These are phyloP conservation scores for Anoplolepis gracilipes DNA, from an alignment of 1,140 invertebrate species.

Conservation along the genomic window DNA sequence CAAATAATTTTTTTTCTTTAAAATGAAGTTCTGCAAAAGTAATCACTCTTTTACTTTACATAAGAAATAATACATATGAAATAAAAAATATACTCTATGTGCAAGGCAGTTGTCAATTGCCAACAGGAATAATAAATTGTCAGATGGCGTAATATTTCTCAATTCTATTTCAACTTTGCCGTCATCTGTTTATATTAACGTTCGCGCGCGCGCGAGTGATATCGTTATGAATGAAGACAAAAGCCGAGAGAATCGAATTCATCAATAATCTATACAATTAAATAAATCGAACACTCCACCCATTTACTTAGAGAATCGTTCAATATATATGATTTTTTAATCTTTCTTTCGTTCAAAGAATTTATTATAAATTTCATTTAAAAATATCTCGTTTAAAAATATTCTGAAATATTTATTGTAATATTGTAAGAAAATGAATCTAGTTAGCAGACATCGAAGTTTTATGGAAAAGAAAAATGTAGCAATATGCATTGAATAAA, in stretches of 20 bases:
- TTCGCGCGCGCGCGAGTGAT: neutral
- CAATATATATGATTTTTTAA: neutral
- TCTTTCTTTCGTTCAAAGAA: neutral
- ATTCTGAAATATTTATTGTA: neutral
- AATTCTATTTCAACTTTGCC: conserved; percentile 19
- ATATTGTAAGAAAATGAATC: neutral
- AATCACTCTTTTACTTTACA: neutral
- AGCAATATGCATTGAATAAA: neutral
- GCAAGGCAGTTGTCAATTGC: conserved; percentile 1
- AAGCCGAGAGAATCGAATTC: conserved; percentile 7
- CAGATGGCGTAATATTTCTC: neutral
- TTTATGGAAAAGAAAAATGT: neutral
- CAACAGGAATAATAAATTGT: neutral
- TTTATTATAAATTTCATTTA: neutral
- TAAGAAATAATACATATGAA: neutral
- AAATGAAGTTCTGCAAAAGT: neutral
- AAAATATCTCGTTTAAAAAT: neutral
- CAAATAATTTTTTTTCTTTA: conserved; percentile 9
- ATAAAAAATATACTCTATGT: neutral
- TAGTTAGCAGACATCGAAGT: neutral
- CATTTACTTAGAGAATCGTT: neutral
- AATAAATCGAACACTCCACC: neutral
- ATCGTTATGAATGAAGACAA: conserved; percentile 30
- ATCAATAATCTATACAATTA: conserved; percentile 24
- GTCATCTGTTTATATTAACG: neutral